Evolutionary conservation across 2,113 vertebrate genomes (phyloP).

Genomic region (Antennarius striatus): DNA sequence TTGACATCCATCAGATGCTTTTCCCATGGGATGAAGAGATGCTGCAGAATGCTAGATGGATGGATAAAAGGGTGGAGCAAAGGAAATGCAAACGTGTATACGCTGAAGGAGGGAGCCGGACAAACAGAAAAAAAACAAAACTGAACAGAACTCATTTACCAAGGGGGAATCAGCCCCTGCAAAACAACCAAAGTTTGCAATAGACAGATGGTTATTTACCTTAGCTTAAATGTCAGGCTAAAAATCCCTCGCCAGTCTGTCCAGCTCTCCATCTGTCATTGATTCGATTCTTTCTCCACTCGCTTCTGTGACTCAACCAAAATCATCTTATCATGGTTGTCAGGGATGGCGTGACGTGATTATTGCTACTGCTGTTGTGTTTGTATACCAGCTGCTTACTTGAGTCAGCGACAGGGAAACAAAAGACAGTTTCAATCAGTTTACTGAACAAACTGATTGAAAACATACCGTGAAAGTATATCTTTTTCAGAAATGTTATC

Average conservation of each 20-base stretch:
- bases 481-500: neutral
- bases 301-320: constrained; percentile 49
- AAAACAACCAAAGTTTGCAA: constrained; percentile 22
- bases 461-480: constrained; percentile 4
- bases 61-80: constrained; percentile 15
- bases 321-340: constrained; percentile 42
- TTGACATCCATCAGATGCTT: constrained; percentile 32
- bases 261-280: constrained; percentile 46
- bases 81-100: constrained; percentile 17
- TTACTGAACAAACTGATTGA: neutral
- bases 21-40: constrained; percentile 5
- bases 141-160: constrained; percentile 24
- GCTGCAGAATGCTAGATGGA: neutral
- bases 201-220: constrained; percentile 48
- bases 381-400: constrained; percentile 52
- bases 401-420: constrained; percentile 22
- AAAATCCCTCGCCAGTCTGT: constrained; percentile 47
- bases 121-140: constrained; percentile 19
- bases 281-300: constrained; percentile 50
- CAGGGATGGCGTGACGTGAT: constrained; percentile 46
- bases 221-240: constrained; percentile 59
- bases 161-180: constrained; percentile 1
- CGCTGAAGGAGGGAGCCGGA: constrained; percentile 9
- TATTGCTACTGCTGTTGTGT: constrained; percentile 39
- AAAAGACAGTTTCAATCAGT: no score